Evolutionary conservation across 2,888 invertebrate species (phyloP).

Genomic region (Phorcus lineatus): DNA sequence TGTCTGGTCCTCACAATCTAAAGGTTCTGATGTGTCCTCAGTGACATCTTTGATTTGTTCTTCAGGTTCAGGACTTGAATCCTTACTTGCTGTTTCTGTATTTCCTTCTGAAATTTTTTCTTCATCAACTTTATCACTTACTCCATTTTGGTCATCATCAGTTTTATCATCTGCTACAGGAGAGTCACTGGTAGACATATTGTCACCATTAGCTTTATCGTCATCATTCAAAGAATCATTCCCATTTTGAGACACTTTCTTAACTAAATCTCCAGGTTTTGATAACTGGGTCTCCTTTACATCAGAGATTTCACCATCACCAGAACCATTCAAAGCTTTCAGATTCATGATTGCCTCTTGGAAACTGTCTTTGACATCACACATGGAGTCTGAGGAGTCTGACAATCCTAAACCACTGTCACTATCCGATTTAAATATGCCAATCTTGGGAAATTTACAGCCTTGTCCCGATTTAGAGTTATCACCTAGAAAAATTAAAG

Average conservation of each 20-base stretch:
- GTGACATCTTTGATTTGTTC: not conserved
- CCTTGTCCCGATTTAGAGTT: not conserved
- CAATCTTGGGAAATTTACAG: not conserved
- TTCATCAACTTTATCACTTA: not conserved
- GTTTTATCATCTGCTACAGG: not conserved
- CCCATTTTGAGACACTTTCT: not conserved
- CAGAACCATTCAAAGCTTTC: slow-evolving; percentile 38
- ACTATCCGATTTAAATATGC: not conserved
- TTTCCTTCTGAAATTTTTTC: not conserved
- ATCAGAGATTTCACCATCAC: slow-evolving; percentile 3
- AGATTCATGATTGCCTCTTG: slow-evolving; percentile 40
- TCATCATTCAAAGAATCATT: not conserved
- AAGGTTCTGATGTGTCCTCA: not conserved
- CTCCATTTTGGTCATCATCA: not conserved
- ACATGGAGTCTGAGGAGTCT: slow-evolving; percentile 26
- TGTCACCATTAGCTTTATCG: not conserved
- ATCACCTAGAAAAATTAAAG: too few relatives aligned
- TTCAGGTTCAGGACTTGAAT: not conserved
- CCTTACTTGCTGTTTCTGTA: not conserved
- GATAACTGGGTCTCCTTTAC: slow-evolving; percentile 5
- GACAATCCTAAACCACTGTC: slow-evolving; percentile 31
- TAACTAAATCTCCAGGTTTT: not conserved
- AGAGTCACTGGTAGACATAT: not conserved
- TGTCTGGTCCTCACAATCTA: not conserved
- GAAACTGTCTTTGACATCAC: slow-evolving; percentile 29